phyloP scores from a whole-genome alignment of 2,888 invertebrate species.

The Xestia rhomboidea region DNA sequence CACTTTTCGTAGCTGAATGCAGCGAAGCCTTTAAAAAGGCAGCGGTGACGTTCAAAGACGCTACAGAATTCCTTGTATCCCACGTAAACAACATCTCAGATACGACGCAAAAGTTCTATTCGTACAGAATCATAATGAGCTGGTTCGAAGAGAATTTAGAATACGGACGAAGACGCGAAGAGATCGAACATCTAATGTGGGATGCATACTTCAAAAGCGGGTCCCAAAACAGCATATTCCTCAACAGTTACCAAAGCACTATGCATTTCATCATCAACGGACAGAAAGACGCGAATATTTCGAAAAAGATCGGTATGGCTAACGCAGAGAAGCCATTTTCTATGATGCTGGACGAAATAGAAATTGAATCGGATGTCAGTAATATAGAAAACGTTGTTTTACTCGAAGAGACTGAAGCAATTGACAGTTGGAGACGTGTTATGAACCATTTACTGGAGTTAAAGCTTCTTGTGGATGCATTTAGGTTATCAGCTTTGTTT shows the following conservation, averaged over 20 bases:
- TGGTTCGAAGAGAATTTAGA: constrained; percentile 87
- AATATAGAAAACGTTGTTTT: constrained; percentile 83
- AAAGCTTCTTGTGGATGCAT: constrained; percentile 91
- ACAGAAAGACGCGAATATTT: constrained; percentile 80
- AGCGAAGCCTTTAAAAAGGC: constrained; percentile 91
- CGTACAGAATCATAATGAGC: constrained; percentile 86
- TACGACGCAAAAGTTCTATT: constrained; percentile 88
- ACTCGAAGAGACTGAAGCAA: constrained; percentile 82
- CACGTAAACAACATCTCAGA: constrained; percentile 88
- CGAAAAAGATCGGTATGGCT: constrained; percentile 76
- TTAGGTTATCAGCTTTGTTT: constrained; percentile 91
- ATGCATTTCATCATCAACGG: constrained; percentile 82
- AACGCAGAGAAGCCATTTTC: constrained; percentile 82
- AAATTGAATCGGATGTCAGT: constrained; percentile 85
- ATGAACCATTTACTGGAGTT: constrained; percentile 90
- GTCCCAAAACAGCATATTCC: constrained; percentile 74
- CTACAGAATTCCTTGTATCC: constrained; percentile 92
- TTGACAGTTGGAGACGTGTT: constrained; percentile 86
- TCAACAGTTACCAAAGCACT: constrained; percentile 82
- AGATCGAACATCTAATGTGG: constrained; percentile 89
- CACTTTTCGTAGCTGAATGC: constrained; percentile 91
- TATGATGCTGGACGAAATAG: constrained; percentile 83
- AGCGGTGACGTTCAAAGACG: constrained; percentile 91
- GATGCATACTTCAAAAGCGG: constrained; percentile 82
- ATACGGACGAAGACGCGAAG: constrained; percentile 82